Evolutionary conservation across 2,113 vertebrate genomes (phyloP).

Genomic region (Pavo muticus): DNA sequence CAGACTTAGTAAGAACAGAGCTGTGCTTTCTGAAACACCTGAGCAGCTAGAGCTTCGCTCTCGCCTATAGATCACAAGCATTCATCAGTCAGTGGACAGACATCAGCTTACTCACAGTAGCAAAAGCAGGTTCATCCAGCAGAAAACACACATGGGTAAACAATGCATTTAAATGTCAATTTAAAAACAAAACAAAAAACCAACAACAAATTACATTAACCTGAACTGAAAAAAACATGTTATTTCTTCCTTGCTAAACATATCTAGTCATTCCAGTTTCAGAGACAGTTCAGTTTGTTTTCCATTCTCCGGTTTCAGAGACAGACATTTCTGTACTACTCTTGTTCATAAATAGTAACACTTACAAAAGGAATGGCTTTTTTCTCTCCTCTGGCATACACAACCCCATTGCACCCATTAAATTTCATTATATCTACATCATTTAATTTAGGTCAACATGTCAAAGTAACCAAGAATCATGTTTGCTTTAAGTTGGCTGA

Average conservation of each 20-base stretch:
- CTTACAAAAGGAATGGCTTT: slow-evolving; percentile 5
- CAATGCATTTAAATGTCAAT: background rate
- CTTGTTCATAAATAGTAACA: background rate
- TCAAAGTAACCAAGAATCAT: slow-evolving; percentile 48
- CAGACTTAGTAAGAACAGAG: background rate
- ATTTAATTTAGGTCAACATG: slow-evolving; percentile 78
- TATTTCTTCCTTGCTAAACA: background rate
- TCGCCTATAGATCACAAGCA: background rate
- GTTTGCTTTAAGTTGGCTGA: slow-evolving; percentile 45
- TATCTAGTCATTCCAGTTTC: background rate
- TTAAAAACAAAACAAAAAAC: background rate
- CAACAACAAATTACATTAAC: background rate
- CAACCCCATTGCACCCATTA: slow-evolving; percentile 50
- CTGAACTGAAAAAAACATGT: background rate
- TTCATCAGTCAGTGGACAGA: background rate
- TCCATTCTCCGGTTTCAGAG: background rate
- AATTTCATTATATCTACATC: slow-evolving; percentile 70
- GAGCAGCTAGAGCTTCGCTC: background rate
- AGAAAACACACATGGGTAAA: background rate
- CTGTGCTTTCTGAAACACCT: background rate
- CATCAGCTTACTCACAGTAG: background rate
- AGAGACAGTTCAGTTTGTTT: background rate
- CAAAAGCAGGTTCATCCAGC: background rate
- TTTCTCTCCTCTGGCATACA: background rate
- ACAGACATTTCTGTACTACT: background rate